phyloP scores from a whole-genome alignment of 2,888 invertebrate genomes.

The Tipula vernalis region DNA sequence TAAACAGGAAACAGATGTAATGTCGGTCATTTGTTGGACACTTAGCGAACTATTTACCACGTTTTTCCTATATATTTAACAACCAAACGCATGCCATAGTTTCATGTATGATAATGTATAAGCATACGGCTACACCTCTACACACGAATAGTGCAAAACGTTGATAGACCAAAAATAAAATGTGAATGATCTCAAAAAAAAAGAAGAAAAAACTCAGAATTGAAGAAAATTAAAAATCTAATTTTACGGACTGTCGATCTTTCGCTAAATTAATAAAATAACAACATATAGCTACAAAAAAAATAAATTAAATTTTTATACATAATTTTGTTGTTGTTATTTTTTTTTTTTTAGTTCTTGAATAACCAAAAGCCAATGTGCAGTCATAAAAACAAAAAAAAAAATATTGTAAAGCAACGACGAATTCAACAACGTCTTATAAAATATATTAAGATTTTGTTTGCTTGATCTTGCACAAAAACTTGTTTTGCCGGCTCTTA shows the following conservation, averaged over 20 bases:
- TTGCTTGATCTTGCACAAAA: background rate
- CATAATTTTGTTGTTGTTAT: background rate
- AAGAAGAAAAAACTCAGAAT: background rate
- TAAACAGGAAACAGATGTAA: too few relatives aligned
- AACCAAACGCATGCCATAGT: too few relatives aligned
- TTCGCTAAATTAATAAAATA: background rate
- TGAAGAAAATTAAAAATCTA: background rate
- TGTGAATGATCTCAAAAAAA: background rate
- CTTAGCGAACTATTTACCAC: too few relatives aligned
- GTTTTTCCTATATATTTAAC: too few relatives aligned
- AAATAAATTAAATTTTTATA: background rate
- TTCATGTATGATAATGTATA: too few relatives aligned
- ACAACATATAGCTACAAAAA: background rate
- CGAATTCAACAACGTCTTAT: background rate
- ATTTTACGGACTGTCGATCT: conserved; percentile 4
- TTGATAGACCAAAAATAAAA: background rate
- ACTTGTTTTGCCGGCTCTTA: conserved; percentile 4
- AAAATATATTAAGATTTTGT: background rate
- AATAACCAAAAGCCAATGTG: background rate
- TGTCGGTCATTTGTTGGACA: too few relatives aligned
- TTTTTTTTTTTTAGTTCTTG: background rate
- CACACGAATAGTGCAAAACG: background rate
- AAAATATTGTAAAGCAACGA: background rate
- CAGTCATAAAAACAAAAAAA: background rate
- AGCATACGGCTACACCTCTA: background rate